A percentile compares a stretch with the other conserved stretches of the same genome.
Conservation (phyloP, 2,888 invertebrate genomes). For the Limnephilus auricula region DNA sequence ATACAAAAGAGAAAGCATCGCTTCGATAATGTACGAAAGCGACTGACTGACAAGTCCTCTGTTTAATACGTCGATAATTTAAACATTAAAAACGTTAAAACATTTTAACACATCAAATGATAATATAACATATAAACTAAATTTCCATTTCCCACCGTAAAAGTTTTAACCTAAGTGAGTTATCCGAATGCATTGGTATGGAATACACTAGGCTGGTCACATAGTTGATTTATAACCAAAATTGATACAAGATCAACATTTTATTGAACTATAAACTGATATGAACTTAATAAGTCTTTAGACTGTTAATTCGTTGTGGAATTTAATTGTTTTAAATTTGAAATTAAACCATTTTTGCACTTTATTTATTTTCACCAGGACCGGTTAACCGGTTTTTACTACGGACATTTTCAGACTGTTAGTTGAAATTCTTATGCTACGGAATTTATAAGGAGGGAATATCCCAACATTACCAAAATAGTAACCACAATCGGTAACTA, state of each 20-base stretch:
- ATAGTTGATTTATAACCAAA: not conserved
- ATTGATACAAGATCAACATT: not conserved
- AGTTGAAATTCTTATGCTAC: too few relatives aligned
- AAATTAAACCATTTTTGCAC: too few relatives aligned
- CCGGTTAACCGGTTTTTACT: too few relatives aligned
- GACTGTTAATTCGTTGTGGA: too few relatives aligned
- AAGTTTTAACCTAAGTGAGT: slow-evolving; percentile 18
- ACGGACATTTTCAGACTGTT: too few relatives aligned
- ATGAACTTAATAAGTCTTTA: too few relatives aligned
- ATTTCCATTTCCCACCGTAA: slow-evolving; percentile 14
- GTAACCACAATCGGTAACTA: too few relatives aligned
- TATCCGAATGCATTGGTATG: not conserved
- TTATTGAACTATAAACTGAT: too few relatives aligned
- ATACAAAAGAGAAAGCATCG: slow-evolving; percentile 74
- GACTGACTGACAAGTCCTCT: slow-evolving; percentile 72
- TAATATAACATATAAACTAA: not conserved
- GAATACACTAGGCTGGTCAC: not conserved
- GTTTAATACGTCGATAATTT: slow-evolving; percentile 32
- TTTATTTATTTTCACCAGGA: too few relatives aligned
- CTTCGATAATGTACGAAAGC: slow-evolving; percentile 76
- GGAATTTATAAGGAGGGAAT: too few relatives aligned
- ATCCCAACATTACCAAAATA: too few relatives aligned
- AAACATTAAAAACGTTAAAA: slow-evolving; percentile 24
- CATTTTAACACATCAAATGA: not conserved
- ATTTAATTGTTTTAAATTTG: too few relatives aligned